These are phyloP conservation scores for Mystacornis crossleyi DNA, from an alignment of 2,113 vertebrate species.

Conservation along the genomic window DNA sequence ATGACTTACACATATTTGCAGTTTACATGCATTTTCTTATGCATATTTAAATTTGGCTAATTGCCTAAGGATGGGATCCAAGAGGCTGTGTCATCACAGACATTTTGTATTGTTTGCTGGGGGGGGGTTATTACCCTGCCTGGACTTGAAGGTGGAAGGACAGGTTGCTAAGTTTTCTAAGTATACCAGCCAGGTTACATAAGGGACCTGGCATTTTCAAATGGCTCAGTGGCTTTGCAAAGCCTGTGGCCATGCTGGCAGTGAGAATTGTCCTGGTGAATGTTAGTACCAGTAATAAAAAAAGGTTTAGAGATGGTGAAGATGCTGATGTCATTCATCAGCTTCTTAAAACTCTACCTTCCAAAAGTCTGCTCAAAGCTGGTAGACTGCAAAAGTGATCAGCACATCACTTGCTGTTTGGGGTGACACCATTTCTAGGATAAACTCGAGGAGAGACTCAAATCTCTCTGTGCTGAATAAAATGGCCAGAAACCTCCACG, in stretches of 20 bases:
- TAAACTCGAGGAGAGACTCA: neutral
- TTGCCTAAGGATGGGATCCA: neutral
- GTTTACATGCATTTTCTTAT: neutral
- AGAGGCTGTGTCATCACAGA: neutral
- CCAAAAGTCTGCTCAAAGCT: neutral
- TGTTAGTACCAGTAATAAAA: neutral
- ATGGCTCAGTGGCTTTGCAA: neutral
- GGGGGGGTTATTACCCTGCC: accelerated
- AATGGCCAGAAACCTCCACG: neutral
- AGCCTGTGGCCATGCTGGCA: neutral
- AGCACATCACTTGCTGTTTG: neutral
- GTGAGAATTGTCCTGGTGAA: neutral
- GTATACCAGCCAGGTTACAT: accelerated
- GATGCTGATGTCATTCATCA: neutral
- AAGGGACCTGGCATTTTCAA: neutral
- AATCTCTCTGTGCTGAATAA: neutral
- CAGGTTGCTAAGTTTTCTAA: neutral
- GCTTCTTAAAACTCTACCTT: neutral
- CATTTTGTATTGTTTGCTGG: neutral
- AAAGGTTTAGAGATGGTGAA: neutral
- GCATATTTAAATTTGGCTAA: neutral
- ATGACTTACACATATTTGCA: neutral
- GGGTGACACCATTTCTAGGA: neutral
- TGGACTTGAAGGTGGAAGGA: neutral
- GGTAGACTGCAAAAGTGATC: neutral